Evolutionary conservation across 2,888 invertebrate genomes (phyloP), one percentile per base, ranked within the genome.

Genomic region (Amiota minor): DNA sequence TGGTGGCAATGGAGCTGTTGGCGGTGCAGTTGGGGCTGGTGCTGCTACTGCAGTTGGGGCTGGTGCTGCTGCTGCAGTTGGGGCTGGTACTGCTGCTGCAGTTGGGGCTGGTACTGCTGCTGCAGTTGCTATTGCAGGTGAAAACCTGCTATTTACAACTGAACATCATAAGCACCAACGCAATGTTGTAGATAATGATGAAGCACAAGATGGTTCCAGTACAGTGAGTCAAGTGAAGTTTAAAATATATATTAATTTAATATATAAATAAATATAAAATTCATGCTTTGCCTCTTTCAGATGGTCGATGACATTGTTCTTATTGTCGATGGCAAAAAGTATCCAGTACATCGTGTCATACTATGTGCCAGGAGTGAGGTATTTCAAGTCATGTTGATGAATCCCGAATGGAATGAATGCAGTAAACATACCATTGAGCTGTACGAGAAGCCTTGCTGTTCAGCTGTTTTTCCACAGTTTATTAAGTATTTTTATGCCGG

Each of bases 371-470:
- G 96, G 80, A 97, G 97, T 89, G 98, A 98, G 91, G 98, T 98
- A 65, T 98, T 98, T 89, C 96, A 97, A 92, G 97, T 96, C n/a
- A 98, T 98, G 98, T 90, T 98, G 61, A 97, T 97, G 95, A 96
- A 95, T 87, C 94, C 97, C 0, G 95, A 96, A 86, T 98, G 98
- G 98, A 94, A 93, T 70, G 98, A 98, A 88, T 96, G 96, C 88
- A 92, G 95, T 72, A 95, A 96, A 89, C 95, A 94, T 80, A 92
- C 93, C 61, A 95, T 98, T 67, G 94, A 95, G 69, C 91, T 98
- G 14, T 94, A 95, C 84, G 98, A 98, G 90, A 95, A 96, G 12
- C 94, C 95, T 0, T 93, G 94, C 71, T 98, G 97, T 86, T 93
- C 94, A 23, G 91, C 92, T 53, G 95, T 97, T 64, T 98, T 98